Conservation (phyloP, 2,888 invertebrate genomes). For the Anagyrus pseudococci region DNA sequence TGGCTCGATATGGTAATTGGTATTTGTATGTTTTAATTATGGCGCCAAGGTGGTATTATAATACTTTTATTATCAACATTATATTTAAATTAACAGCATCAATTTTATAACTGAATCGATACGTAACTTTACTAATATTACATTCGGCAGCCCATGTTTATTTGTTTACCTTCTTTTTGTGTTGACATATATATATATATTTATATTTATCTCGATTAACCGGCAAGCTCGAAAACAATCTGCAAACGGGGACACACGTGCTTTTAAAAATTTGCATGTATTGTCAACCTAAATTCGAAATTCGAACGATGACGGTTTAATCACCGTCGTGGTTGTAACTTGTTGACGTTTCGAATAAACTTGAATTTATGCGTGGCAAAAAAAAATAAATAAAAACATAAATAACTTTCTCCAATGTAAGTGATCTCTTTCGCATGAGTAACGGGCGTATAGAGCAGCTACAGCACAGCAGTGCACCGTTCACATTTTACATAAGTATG, state of each 20-base stretch:
- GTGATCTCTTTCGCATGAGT: constrained; percentile 5
- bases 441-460: not conserved
- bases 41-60: constrained; percentile 24
- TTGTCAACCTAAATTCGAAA: too few relatives aligned
- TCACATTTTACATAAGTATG: constrained; percentile 7
- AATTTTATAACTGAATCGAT: constrained; percentile 16
- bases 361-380: not conserved
- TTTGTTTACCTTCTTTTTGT: constrained; percentile 21
- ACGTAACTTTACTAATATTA: constrained; percentile 17
- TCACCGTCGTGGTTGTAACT: not conserved
- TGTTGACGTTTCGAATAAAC: not conserved
- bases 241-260: not conserved
- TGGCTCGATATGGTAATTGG: constrained; percentile 41
- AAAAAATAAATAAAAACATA: not conserved
- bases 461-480: not conserved
- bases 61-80: constrained; percentile 13
- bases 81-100: constrained; percentile 30
- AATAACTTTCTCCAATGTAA: constrained; percentile 12
- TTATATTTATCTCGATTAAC: not conserved
- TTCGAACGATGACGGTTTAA: too few relatives aligned
- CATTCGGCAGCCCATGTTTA: not conserved
- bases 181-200: constrained; percentile 1
- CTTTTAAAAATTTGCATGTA: not conserved
- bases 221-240: not conserved
- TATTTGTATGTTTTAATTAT: constrained; percentile 31